Percentiles rank a stretch among this genome's conserved stretches.
These are phyloP conservation scores for Serripes groenlandicus DNA, from an alignment of 2,888 invertebrate species.

Conservation along the genomic window DNA sequence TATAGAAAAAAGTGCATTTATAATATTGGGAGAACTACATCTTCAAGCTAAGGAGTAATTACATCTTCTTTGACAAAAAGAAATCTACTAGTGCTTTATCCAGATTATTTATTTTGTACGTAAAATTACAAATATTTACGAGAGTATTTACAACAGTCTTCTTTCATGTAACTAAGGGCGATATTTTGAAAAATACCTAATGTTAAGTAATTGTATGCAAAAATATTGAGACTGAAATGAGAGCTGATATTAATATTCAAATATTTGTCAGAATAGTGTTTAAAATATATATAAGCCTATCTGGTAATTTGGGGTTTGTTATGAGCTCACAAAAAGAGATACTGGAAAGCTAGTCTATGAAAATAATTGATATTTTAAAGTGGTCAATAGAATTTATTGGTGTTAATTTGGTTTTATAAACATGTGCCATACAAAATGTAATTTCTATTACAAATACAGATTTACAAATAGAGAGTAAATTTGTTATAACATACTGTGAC, in stretches of 20 bases:
- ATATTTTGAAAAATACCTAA: neutral
- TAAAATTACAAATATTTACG: conserved; percentile 10
- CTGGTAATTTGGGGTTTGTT: too few relatives aligned
- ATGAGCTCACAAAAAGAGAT: too few relatives aligned
- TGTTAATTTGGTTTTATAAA: too few relatives aligned
- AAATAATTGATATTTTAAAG: too few relatives aligned
- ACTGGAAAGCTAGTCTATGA: too few relatives aligned
- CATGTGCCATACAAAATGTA: too few relatives aligned
- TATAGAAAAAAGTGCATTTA: conserved; percentile 8
- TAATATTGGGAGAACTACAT: conserved; percentile 5
- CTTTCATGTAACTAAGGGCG: neutral
- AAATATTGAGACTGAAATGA: neutral
- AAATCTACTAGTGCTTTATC: conserved; percentile 13
- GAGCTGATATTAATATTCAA: neutral
- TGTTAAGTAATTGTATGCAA: conserved; percentile 18
- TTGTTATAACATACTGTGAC: too few relatives aligned
- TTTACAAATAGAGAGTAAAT: too few relatives aligned
- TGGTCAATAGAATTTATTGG: too few relatives aligned
- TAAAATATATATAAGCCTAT: too few relatives aligned
- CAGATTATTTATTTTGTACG: conserved; percentile 17
- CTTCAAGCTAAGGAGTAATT: conserved; percentile 1
- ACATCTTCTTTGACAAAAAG: conserved; percentile 1
- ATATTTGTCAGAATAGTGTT: too few relatives aligned
- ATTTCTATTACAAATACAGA: too few relatives aligned
- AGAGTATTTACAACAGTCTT: neutral